Evolutionary conservation across 2,113 vertebrate genomes (phyloP).

Genomic region (Apodemus speciosus): DNA sequence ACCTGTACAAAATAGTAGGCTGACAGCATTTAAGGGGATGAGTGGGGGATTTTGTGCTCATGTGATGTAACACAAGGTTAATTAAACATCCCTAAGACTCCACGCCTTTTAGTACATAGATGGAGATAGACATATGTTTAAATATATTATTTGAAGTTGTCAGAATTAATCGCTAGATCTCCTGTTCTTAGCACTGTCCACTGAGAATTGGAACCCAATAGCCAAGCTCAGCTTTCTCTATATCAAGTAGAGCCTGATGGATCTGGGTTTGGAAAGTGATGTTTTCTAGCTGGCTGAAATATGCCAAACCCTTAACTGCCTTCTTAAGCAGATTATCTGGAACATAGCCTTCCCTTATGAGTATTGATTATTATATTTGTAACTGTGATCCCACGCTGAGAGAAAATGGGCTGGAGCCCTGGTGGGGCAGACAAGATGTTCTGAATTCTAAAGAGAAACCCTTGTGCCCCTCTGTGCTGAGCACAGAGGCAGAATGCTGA

Average conservation of each 20-base stretch:
- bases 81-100: constrained; percentile 42
- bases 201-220: background rate
- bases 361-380: constrained; percentile 8
- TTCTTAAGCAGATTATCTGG: constrained; percentile 47
- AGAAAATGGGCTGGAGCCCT: background rate
- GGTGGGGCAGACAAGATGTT: background rate
- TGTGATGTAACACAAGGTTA: background rate
- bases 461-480: background rate
- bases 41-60: background rate
- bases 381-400: background rate
- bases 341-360: background rate
- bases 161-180: constrained; percentile 14
- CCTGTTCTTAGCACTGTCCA: background rate
- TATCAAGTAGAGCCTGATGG: background rate
- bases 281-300: constrained; percentile 26
- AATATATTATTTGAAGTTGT: constrained; percentile 36
- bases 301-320: background rate
- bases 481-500: background rate
- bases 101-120: background rate
- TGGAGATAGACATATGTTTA: background rate
- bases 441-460: background rate
- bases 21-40: background rate
- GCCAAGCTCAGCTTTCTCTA: background rate
- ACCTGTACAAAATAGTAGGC: constrained; percentile 21
- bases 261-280: background rate